Conservation (phyloP, 1,140 invertebrate species). For the Acromyrmex charruanus region DNA sequence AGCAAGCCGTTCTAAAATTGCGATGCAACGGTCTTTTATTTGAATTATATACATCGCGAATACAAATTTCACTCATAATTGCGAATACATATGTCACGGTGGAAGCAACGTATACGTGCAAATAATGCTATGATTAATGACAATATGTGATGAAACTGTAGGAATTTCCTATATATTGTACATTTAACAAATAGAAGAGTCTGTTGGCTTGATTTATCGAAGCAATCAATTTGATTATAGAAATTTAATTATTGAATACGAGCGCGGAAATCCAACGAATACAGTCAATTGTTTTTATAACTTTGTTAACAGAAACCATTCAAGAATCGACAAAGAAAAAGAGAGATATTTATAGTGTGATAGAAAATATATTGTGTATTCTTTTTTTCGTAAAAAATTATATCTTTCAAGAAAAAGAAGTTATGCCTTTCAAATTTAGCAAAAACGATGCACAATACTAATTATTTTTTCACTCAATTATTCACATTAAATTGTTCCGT, state of each 20-base stretch:
- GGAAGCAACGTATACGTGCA: neutral
- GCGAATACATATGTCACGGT: neutral
- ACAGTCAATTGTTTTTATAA: constrained; percentile 30
- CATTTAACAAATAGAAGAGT: neutral
- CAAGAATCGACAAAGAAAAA: neutral
- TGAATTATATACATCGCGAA: neutral
- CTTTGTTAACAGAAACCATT: constrained; percentile 33
- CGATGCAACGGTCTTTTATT: neutral
- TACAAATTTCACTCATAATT: neutral
- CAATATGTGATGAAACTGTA: constrained; percentile 14
- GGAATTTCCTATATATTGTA: neutral
- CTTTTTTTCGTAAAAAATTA: constrained; percentile 1
- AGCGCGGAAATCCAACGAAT: constrained; percentile 21
- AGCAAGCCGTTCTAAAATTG: neutral
- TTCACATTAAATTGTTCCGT: neutral
- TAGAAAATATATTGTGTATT: neutral
- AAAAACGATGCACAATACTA: neutral
- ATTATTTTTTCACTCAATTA: neutral
- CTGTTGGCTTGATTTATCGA: neutral
- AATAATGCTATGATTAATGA: neutral
- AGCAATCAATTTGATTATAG: constrained; percentile 23
- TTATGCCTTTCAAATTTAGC: neutral
- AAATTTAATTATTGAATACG: constrained; percentile 33
- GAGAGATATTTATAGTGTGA: neutral
- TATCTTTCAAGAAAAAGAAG: neutral